Evolutionary conservation across 1,140 invertebrate genomes (phyloP), one percentile per base, ranked within the genome.

Genomic region (Cyphomyrmex costatus): DNA sequence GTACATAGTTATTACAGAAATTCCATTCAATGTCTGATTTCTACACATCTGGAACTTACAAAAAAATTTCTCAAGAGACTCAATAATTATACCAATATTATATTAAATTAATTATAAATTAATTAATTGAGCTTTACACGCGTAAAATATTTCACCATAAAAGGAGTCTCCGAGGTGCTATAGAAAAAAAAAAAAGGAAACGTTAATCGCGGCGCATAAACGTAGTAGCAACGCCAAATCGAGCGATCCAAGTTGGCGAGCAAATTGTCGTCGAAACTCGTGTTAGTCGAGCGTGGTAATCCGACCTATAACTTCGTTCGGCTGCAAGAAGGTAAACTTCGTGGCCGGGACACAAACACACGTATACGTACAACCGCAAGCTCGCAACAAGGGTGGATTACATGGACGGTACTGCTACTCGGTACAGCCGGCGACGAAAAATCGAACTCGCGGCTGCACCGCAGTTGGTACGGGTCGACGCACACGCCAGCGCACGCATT

Each of bases 281-380:
- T 46, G 79, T 74, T 83, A 83, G 27, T 65, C 86, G 85, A 86
- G 42, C 86, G 74, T 74, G 76, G 68, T 87, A 87, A 88, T 87
- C 66, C 53, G 78, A 88, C 86, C 85, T 74, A 74, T 83, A 83
- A 83, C 85, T 79, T 58, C n/a, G 85, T 19, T 36, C 68, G 60
- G 63, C 30, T 61, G 60, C 56, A 85, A 86, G 88, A 89, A 88
- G 83, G 88, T 60, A 89, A 89, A 89, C 87, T 89, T 89, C 87
- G 87, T 56, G 83, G 70, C 76, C 49, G 60, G 56, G 36, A 24
- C 79, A 73, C 79, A 73, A 73, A 33, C 24, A 61, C 53, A 61
- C 30, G 27, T 73, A 24, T 30, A 73, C 36, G 36, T 58, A 73
- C 53, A 46, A 24, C 51, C 79, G 53, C 66, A 46, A 21, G 36